phyloP scores from a whole-genome alignment of 2,113 vertebrate genomes.

The Microtus oregoni region DNA sequence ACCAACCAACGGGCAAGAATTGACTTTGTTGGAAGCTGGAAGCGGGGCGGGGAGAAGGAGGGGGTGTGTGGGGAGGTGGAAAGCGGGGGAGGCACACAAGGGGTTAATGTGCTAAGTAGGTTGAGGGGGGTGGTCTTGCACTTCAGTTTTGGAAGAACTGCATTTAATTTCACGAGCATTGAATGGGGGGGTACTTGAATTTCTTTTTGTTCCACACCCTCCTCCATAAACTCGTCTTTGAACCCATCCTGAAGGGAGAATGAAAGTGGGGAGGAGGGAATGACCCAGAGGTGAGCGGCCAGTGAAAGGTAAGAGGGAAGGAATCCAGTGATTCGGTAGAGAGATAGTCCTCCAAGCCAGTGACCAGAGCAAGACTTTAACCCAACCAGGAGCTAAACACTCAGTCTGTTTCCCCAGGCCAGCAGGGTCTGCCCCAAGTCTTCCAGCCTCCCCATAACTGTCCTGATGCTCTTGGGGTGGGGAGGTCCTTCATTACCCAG shows the following conservation, averaged over 20 bases:
- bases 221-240: constrained; percentile 30
- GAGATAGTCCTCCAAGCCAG: neutral
- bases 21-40: neutral
- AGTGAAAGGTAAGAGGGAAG: neutral
- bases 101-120: neutral
- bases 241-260: neutral
- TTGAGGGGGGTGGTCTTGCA: neutral
- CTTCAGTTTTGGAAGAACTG: constrained; percentile 33
- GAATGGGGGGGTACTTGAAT: neutral
- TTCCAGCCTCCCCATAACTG: rapidly evolving
- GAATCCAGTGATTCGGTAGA: neutral
- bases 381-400: no score
- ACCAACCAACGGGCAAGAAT: neutral
- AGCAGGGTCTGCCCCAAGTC: neutral
- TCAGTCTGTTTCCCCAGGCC: neutral
- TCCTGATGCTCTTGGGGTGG: neutral
- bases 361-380: neutral
- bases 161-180: neutral
- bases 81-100: neutral
- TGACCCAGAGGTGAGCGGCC: neutral
- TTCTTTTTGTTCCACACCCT: neutral
- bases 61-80: neutral
- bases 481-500: neutral
- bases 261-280: neutral
- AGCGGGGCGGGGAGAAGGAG: rapidly evolving